A percentile compares a stretch with the other conserved stretches of the same genome.
These are phyloP conservation scores for Darevskia mixta DNA, from an alignment of 2,797 vertebrate genomes.

Conservation along the genomic window DNA sequence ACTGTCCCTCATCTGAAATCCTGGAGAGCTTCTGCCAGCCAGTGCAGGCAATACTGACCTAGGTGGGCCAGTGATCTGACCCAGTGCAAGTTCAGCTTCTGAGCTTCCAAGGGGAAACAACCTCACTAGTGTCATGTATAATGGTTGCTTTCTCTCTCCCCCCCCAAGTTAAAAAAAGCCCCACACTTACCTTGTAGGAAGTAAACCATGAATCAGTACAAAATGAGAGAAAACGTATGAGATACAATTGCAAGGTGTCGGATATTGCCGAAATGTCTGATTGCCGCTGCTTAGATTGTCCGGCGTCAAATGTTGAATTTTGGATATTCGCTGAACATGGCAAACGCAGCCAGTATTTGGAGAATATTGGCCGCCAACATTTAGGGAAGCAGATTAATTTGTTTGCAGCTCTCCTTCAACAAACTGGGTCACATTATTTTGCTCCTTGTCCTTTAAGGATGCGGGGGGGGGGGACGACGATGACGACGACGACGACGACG, in stretches of 20 bases:
- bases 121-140: too few species aligned
- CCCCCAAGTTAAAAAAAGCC: background rate
- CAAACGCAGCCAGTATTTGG: background rate
- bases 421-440: background rate
- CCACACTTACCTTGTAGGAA: background rate
- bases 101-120: too few species aligned
- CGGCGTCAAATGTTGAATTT: background rate
- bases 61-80: too few species aligned
- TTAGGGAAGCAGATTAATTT: background rate
- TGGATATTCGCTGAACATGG: background rate
- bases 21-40: too few species aligned
- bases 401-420: background rate
- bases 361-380: background rate
- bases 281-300: background rate
- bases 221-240: background rate
- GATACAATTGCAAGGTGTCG: background rate
- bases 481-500: too few species aligned
- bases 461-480: too few species aligned
- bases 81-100: too few species aligned
- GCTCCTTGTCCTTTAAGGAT: constrained; percentile 11
- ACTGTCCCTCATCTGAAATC: too few species aligned
- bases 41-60: too few species aligned
- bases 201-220: background rate
- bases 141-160: background rate
- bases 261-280: background rate